Percentiles rank a stretch among this genome's conserved stretches.
These are phyloP conservation scores for Zoanthus sansibaricus DNA, from an alignment of 92 coral and sea anemone genomes.

Conservation along the genomic window DNA sequence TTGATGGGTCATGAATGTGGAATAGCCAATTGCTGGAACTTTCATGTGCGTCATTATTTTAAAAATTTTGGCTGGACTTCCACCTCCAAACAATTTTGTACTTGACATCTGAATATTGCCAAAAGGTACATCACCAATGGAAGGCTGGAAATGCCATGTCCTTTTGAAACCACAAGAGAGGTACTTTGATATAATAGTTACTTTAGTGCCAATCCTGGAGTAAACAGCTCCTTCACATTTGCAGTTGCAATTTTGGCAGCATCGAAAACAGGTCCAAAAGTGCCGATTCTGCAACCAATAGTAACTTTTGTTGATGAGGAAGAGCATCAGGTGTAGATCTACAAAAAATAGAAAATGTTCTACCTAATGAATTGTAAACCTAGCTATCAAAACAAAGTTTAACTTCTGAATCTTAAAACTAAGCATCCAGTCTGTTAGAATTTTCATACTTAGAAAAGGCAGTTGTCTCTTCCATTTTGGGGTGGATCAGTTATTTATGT, in stretches of 20 bases:
- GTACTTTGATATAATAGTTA: slow-evolving; percentile 39
- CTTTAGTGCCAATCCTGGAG: slow-evolving; percentile 22
- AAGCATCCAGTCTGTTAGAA: no score
- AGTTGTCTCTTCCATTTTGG: background rate
- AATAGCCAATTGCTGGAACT: no score
- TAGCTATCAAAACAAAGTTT: background rate
- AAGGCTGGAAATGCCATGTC: slow-evolving; percentile 39
- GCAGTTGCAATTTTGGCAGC: slow-evolving; percentile 3
- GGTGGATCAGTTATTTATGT: background rate
- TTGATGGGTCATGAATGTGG: no score
- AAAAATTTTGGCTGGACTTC: no score
- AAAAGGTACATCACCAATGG: slow-evolving; percentile 13
- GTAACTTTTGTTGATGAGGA: slow-evolving; percentile 24
- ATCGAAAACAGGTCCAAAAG: slow-evolving; percentile 20
- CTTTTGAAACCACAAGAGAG: slow-evolving; percentile 33
- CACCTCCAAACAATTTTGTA: slow-evolving; percentile 42
- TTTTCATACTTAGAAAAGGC: background rate
- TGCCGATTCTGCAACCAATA: slow-evolving; percentile 33
- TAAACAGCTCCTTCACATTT: background rate
- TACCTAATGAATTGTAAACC: background rate
- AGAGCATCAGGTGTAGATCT: slow-evolving; percentile 1
- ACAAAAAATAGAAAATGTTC: no score
- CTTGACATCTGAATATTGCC: slow-evolving; percentile 38
- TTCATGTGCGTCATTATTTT: no score
- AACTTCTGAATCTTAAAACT: background rate